Percentiles rank a stretch among this genome's conserved stretches.
These are phyloP conservation scores for Heliothis virescens DNA, from an alignment of 1,140 invertebrate genomes.

Conservation along the genomic window DNA sequence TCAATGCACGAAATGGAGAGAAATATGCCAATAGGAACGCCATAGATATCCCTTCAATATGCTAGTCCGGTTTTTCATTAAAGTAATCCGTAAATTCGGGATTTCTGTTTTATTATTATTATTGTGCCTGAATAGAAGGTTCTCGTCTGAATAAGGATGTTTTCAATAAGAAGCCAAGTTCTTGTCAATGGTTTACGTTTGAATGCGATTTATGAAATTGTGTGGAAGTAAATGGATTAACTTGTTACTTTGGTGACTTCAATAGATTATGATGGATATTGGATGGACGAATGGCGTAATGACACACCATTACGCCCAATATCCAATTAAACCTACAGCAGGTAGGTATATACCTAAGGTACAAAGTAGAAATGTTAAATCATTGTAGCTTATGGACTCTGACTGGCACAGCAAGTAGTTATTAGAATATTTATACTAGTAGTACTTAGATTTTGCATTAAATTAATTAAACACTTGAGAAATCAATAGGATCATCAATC, in stretches of 20 bases:
- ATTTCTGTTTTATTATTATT: constrained; percentile 31
- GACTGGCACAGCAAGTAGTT: too few species aligned
- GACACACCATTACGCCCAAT: too few species aligned
- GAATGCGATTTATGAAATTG: not conserved
- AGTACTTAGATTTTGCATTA: too few species aligned
- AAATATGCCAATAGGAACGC: constrained; percentile 23
- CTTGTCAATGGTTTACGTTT: not conserved
- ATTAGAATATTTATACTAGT: too few species aligned
- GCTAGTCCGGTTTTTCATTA: constrained; percentile 41
- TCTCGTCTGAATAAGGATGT: constrained; percentile 6
- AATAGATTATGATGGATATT: too few species aligned
- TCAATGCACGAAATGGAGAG: constrained; percentile 31
- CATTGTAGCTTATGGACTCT: too few species aligned
- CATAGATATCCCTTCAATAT: constrained; percentile 29
- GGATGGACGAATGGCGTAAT: too few species aligned
- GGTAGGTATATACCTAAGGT: too few species aligned
- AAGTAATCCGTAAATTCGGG: constrained; percentile 24
- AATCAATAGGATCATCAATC: too few species aligned
- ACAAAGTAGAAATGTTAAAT: too few species aligned
- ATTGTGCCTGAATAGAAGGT: not conserved
- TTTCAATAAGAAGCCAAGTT: constrained; percentile 7
- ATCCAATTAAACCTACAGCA: too few species aligned
- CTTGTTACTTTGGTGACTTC: not conserved
- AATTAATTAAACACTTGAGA: too few species aligned
- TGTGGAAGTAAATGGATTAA: not conserved